phyloP scores from a whole-genome alignment of 2,113 vertebrate genomes.

The Epinephelus lanceolatus region DNA sequence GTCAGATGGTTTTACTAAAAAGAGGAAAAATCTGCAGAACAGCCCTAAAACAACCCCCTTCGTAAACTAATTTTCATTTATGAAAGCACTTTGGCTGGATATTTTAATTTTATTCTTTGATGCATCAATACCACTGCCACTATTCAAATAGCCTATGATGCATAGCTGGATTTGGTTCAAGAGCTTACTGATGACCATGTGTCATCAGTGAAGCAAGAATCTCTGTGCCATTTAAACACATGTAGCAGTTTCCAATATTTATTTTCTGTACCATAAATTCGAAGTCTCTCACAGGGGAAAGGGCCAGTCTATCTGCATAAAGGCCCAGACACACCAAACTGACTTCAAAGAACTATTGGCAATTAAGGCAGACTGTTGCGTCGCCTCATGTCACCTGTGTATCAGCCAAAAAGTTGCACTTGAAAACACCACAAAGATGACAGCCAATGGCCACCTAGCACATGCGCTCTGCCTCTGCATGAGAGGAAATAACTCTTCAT shows the following conservation, averaged over 20 bases:
- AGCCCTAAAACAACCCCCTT: background rate
- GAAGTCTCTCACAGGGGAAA: background rate
- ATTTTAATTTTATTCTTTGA: slow-evolving; percentile 20
- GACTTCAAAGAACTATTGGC: too few species aligned
- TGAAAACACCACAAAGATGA: too few species aligned
- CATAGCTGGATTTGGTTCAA: slow-evolving; percentile 23
- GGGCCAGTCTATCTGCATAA: background rate
- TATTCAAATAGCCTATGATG: slow-evolving; percentile 4
- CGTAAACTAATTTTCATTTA: background rate
- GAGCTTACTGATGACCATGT: slow-evolving; percentile 17
- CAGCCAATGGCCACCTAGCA: too few species aligned
- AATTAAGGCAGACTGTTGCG: too few species aligned
- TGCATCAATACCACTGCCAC: background rate
- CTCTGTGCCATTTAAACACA: background rate
- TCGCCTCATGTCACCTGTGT: too few species aligned
- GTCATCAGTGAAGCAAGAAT: background rate
- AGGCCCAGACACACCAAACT: background rate
- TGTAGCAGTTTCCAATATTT: background rate
- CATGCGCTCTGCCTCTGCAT: too few species aligned
- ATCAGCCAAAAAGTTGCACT: too few species aligned
- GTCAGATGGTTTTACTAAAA: background rate
- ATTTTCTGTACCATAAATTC: background rate
- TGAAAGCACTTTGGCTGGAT: background rate
- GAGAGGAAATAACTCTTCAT: too few species aligned
- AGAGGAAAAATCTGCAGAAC: background rate